Evolutionary conservation across 2,888 invertebrate genomes (phyloP), one percentile per base, ranked within the genome.

Genomic region (Kryphioiulus occultus): DNA sequence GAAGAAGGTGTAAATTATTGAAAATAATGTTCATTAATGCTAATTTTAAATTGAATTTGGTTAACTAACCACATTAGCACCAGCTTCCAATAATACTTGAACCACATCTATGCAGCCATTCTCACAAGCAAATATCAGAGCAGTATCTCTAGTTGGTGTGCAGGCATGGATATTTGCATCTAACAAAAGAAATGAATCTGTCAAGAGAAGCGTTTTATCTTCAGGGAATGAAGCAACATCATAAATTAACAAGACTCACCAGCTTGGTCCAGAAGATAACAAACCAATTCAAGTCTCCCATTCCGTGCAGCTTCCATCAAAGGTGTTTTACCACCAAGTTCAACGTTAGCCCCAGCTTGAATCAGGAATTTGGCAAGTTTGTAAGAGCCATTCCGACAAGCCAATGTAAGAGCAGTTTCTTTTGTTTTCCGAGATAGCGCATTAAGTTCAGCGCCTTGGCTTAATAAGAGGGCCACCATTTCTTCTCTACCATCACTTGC

Each of bases 241-340:
- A 39, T 12, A 85, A 85, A 47, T 53, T 3, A 39, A 22, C n/a
- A 9, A 4, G 22, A 86, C 42, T 10, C 53, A 89, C 90, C 95
- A 85, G 99, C 99, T 90, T 95, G 95, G 92, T 96, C 95, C 89
- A 98, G 92, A 86, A 98, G 94, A 92, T 96, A 97, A 92, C 96
- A 94, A 88, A 97, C 98, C 88, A 99, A 95, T 91, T 98, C 98
- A 32, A 98, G 93, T 91, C 99, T 99, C 19, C 99, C 99, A 92
- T 99, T 99, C 92, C 99, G 99, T 4, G 98, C 96, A 82, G 99
- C 99, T 93, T 99, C 99, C 98, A 99, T 99, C 7, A 99, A 94
- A 0, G 99, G 99, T 19, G 99, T 99, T 88, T 98, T 98, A 22
- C 97, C 97, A 87, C 98, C 99, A 82, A 98, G 93, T 92, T 98